Percentiles rank a stretch among this genome's conserved stretches.
Evolutionary conservation across 2,797 vertebrate genomes (phyloP).

Genomic region (Loris lydekkerianus): DNA sequence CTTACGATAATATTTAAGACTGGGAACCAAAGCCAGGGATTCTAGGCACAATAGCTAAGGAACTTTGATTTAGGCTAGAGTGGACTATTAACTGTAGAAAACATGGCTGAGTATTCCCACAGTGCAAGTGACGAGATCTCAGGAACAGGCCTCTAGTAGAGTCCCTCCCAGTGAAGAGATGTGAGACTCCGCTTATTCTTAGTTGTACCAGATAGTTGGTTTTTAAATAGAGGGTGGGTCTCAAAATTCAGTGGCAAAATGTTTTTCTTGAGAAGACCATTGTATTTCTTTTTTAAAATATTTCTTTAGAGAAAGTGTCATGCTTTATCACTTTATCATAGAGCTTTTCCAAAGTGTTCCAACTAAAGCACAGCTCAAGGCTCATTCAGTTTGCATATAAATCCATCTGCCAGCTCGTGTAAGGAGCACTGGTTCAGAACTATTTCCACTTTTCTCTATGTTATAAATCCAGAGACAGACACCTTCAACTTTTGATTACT

Average conservation of each 20-base stretch:
- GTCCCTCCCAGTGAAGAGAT: background rate
- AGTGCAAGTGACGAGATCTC: background rate
- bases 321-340: background rate
- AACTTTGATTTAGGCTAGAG: background rate
- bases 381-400: background rate
- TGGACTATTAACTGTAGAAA: background rate
- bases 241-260: background rate
- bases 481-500: conserved; percentile 6
- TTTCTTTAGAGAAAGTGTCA: background rate
- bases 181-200: background rate
- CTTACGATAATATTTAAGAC: background rate
- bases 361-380: background rate
- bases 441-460: background rate
- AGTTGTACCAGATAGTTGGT: background rate
- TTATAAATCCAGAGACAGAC: background rate
- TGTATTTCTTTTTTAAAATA: background rate
- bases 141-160: background rate
- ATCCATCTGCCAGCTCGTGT: background rate
- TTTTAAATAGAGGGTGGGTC: background rate
- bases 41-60: background rate
- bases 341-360: background rate
- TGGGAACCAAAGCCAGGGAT: background rate
- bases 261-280: background rate
- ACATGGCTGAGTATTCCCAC: background rate
- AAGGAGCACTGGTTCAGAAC: background rate